phyloP scores from a whole-genome alignment of 2,888 invertebrate species.

The Drosophila ochracea region DNA sequence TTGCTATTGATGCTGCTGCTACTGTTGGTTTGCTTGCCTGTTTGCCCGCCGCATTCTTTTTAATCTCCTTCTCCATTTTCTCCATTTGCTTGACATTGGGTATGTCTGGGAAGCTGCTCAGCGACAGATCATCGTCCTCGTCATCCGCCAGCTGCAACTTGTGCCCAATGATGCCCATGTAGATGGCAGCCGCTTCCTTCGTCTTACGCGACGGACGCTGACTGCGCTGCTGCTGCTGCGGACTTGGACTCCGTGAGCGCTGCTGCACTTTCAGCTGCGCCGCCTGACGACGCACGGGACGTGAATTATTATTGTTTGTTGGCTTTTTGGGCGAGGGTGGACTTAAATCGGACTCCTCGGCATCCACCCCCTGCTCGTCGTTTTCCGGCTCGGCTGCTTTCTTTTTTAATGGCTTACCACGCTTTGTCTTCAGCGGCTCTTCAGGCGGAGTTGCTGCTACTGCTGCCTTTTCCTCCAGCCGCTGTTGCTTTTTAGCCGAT shows the following conservation, averaged over 20 bases:
- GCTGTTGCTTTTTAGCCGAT: conserved; percentile 46
- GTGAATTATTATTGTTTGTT: conserved; percentile 33
- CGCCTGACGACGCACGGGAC: conserved; percentile 61
- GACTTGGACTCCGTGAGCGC: conserved; percentile 51
- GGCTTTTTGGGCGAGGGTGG: conserved; percentile 69
- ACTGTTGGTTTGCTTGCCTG: conserved; percentile 11
- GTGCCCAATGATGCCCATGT: conserved; percentile 90
- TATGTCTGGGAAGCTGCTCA: conserved; percentile 89
- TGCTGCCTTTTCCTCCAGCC: conserved; percentile 12
- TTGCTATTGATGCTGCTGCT: conserved; percentile 41
- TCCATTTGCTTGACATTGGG: conserved; percentile 88
- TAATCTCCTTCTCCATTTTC: conserved; percentile 87
- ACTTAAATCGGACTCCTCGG: conserved; percentile 35
- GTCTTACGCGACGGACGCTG: conserved; percentile 89
- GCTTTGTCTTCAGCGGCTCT: conserved; percentile 37
- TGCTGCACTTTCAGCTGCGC: conserved; percentile 37
- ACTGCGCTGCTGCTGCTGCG: conserved; percentile 59
- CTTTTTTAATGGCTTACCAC: conserved; percentile 61
- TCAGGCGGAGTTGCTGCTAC: conserved; percentile 26
- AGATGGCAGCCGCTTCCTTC: conserved; percentile 91
- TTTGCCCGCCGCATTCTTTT: conserved; percentile 82
- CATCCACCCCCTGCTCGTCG: conserved; percentile 29
- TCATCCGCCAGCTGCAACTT: conserved; percentile 88
- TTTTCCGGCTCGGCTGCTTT: conserved; percentile 48
- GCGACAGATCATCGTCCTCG: conserved; percentile 88